Conservation (phyloP, 2,888 invertebrate genomes). For the Hylaea fasciaria region DNA sequence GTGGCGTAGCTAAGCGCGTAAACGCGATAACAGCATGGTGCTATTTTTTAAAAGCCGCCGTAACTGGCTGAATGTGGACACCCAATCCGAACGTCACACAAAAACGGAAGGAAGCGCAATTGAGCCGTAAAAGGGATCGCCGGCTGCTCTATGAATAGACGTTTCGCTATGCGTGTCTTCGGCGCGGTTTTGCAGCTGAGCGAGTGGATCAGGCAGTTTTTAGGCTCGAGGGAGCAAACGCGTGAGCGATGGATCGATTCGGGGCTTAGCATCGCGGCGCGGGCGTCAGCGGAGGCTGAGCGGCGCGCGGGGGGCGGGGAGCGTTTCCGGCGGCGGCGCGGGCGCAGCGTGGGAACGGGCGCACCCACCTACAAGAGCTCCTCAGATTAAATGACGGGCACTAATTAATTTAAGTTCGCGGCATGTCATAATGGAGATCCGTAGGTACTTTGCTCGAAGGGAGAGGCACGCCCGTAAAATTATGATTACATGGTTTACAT, state of each 20-base stretch:
- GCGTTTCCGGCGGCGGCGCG: conserved; percentile 74
- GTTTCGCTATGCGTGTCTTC: conserved; percentile 76
- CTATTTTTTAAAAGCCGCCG: conserved; percentile 38
- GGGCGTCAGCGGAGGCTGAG: conserved; percentile 54
- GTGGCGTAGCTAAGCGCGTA: conserved; percentile 26
- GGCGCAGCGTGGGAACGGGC: conserved; percentile 81
- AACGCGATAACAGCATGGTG: conserved; percentile 39
- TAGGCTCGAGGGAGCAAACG: conserved; percentile 67
- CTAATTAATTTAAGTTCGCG: conserved; percentile 76
- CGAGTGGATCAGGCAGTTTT: conserved; percentile 59
- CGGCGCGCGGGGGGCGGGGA: conserved; percentile 50
- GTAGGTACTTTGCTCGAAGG: conserved; percentile 48
- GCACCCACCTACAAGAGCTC: conserved; percentile 75
- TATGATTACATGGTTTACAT: conserved; percentile 38
- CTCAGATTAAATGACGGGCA: conserved; percentile 78
- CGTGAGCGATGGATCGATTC: conserved; percentile 76
- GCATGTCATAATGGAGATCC: conserved; percentile 65
- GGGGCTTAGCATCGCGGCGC: conserved; percentile 69
- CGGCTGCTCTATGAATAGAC: conserved; percentile 67
- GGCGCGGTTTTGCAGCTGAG: conserved; percentile 72
- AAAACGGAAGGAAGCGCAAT: conserved; percentile 73
- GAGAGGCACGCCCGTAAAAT: conserved; percentile 39
- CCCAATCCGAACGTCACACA: conserved; percentile 30
- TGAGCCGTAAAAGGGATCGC: conserved; percentile 62
- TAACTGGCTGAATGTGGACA: conserved; percentile 37